Conservation (phyloP, 2,113 vertebrate species). For the Heteronetta atricapilla region DNA sequence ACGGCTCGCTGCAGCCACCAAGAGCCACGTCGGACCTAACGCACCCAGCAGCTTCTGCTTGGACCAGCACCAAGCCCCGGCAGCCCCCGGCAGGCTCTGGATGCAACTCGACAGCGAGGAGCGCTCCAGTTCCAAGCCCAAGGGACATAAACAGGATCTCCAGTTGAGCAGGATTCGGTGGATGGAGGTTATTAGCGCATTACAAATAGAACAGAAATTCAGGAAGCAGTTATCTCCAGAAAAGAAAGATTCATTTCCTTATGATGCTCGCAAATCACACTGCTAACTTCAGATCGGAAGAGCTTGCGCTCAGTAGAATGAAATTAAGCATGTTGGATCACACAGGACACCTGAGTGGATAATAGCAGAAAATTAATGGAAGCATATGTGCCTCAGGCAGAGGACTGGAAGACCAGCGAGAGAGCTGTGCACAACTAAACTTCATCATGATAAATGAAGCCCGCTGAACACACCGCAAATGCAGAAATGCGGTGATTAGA, state of each 20-base stretch:
- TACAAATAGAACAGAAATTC: conserved; percentile 61
- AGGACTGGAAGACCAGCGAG: conserved; percentile 57
- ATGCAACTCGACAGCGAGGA: not conserved
- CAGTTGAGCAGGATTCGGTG: conserved; percentile 10
- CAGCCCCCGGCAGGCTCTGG: not conserved
- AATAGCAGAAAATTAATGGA: conserved; percentile 69
- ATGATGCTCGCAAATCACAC: conserved; percentile 49
- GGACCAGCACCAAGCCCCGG: conserved; percentile 14
- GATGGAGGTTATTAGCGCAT: conserved; percentile 40
- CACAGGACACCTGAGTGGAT: conserved; percentile 69
- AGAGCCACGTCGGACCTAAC: not conserved
- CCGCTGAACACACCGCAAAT: conserved; percentile 24
- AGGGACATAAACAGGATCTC: not conserved
- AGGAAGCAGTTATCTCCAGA: conserved; percentile 67
- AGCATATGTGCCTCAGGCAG: conserved; percentile 63
- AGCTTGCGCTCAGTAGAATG: conserved; percentile 55
- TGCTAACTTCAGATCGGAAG: conserved; percentile 50
- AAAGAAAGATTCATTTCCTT: conserved; percentile 68
- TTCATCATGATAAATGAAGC: conserved; percentile 62
- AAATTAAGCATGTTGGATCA: conserved; percentile 69
- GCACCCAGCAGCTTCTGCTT: not conserved
- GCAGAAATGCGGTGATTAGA: conserved; percentile 48
- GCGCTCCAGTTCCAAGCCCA: not conserved
- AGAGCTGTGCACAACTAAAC: conserved; percentile 51
- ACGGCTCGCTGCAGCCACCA: not conserved